Conservation (phyloP, 1,140 invertebrate species). For the Brachionus plicatilis region DNA sequence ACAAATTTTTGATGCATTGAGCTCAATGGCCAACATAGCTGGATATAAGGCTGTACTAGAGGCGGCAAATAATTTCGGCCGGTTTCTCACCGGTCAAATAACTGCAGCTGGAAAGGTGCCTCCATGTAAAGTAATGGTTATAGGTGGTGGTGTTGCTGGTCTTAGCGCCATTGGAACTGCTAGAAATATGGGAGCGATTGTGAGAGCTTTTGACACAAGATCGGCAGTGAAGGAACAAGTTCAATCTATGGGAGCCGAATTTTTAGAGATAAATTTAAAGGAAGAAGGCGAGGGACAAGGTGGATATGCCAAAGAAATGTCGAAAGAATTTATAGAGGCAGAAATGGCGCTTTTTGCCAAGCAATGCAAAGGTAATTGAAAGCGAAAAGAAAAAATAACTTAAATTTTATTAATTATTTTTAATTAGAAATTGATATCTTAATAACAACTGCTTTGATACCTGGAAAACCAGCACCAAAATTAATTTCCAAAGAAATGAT, state of each 20-base stretch:
- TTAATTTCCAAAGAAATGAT: constrained; percentile 69
- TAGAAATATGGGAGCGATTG: constrained; percentile 79
- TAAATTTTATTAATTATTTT: neutral
- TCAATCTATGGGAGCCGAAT: constrained; percentile 80
- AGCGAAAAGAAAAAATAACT: no score
- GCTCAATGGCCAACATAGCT: constrained; percentile 85
- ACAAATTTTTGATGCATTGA: constrained; percentile 83
- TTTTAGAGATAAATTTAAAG: constrained; percentile 70
- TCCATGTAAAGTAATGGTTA: constrained; percentile 75
- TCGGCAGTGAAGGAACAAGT: constrained; percentile 81
- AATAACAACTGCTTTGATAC: constrained; percentile 79
- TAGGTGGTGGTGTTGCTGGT: constrained; percentile 81
- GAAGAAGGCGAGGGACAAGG: constrained; percentile 68
- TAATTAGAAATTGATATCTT: constrained; percentile 65
- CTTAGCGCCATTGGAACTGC: constrained; percentile 77
- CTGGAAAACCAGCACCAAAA: constrained; percentile 75
- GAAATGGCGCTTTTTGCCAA: constrained; percentile 78
- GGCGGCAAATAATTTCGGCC: constrained; percentile 78
- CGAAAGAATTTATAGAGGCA: constrained; percentile 75
- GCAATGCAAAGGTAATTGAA: constrained; percentile 62
- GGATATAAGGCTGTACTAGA: constrained; percentile 83
- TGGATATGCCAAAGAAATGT: constrained; percentile 80
- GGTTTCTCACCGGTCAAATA: constrained; percentile 82
- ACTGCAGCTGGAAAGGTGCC: constrained; percentile 78
- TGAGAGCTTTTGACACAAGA: constrained; percentile 77